phyloP scores from a whole-genome alignment of 2,113 vertebrate genomes.

The Bothrops jararaca region DNA sequence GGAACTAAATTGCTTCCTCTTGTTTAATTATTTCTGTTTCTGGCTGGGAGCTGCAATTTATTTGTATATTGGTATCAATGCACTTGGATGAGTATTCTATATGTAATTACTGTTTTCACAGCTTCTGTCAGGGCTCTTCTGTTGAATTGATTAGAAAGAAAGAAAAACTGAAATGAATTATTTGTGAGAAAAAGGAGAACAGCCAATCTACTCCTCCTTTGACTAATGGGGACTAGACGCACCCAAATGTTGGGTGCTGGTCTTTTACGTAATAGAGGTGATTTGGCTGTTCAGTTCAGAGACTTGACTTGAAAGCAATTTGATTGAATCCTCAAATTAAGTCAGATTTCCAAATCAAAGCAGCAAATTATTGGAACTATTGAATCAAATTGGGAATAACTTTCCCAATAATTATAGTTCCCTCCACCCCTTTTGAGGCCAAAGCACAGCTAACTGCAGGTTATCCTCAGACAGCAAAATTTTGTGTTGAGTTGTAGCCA shows the following conservation, averaged over 20 bases:
- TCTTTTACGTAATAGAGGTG: background rate
- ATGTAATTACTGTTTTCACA: constrained; percentile 33
- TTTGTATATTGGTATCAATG: constrained; percentile 10
- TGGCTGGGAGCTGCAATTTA: constrained; percentile 23
- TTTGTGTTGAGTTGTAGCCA: background rate
- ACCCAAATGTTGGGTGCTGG: background rate
- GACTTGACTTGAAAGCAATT: background rate
- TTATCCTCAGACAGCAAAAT: background rate
- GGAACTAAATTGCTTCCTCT: constrained; percentile 7
- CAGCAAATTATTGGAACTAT: background rate
- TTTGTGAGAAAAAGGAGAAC: background rate
- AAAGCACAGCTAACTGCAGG: background rate
- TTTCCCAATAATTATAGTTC: background rate
- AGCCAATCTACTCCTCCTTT: background rate
- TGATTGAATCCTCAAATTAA: background rate
- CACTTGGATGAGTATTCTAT: background rate
- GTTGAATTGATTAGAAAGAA: background rate
- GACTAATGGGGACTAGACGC: background rate
- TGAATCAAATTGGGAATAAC: background rate
- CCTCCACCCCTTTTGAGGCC: background rate
- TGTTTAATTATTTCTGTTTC: constrained; percentile 17
- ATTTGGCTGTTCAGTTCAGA: background rate
- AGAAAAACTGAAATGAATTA: constrained; percentile 28
- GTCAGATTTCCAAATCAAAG: background rate
- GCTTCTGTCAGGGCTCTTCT: constrained; percentile 9